Base-by-base conservation (phyloP, 2,888 invertebrate species). In the Andrena trimmerana region DNA sequence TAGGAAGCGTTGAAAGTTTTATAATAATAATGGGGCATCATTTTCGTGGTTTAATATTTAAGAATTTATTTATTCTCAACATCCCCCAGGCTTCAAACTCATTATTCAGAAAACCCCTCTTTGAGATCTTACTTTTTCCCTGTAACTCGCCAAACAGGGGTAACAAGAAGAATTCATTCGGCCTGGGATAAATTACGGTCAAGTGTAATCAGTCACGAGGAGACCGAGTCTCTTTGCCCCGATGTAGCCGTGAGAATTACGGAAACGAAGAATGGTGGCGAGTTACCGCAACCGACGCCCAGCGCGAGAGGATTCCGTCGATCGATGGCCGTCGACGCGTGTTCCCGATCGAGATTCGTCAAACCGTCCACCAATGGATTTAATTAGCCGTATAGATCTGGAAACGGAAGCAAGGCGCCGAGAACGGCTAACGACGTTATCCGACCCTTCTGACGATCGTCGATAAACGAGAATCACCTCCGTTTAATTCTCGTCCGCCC, bases 381-480 rank as follows among this genome's bases (percentile, higher is more conserved):
- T 88, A 86, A 88, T 88, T 88, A 88, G 78, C 69, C 78, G 66
- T 83, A 67, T 68, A 69, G 81, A 83, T 87, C 74, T 77, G 70
- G 71, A 69, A 69, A 54, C 84, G 88, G 84, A 87, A 82, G 82
- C 78, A 31, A 60, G 66, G 57, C 77, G 80, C 79, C 72, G 86
- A 79, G 75, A 75, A 78, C 57, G 70, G 71, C 69, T 86, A 87
- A 88, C 75, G 82, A 81, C 75, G 78, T 88, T 87, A 87, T 83
- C 86, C 87, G 76, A 80, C 83, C 87, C 83, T 77, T 81, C 78
- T 82, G 85, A 84, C 76, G 85, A 86, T 86, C 81, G 83, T 82
- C 82, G 85, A 88, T 88, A 82, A 88, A 85, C 84, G 86, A 65
- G 81, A 87, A 78, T 88, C 84, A 81, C 79, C 85, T 78, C 79